Conservation (phyloP, 2,888 invertebrate species). For the Adelphocoris suturalis region DNA sequence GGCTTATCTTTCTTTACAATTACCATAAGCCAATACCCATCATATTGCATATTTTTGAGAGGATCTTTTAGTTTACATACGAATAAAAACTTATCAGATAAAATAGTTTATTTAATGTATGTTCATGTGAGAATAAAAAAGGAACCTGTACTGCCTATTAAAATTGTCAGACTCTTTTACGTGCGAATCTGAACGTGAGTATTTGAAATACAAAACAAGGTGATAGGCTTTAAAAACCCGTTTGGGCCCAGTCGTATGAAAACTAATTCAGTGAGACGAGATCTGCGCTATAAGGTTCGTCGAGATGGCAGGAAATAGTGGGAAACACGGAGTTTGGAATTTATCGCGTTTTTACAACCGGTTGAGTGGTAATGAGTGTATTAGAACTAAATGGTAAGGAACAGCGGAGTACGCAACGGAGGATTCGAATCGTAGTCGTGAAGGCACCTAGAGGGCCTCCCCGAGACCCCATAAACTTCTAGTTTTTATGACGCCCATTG, state of each 20-base stretch:
- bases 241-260: background rate
- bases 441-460: background rate
- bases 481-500: conserved; percentile 48
- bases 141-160: no score
- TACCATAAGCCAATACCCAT: no score
- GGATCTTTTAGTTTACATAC: no score
- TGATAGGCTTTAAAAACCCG: background rate
- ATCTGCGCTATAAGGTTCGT: background rate
- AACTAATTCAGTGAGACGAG: background rate
- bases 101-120: no score
- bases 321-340: conserved; percentile 34
- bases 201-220: background rate
- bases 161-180: no score
- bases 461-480: conserved; percentile 43
- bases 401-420: background rate
- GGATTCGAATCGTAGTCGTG: conserved; percentile 23
- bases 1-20: no score
- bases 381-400: conserved; percentile 54
- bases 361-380: conserved; percentile 52
- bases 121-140: no score
- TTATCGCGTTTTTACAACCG: conserved; percentile 44
- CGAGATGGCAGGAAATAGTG: background rate
- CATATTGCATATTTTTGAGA: no score
- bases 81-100: no score
- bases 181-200: no score